phyloP scores from a whole-genome alignment of 2,113 vertebrate genomes.

The Alligator mississippiensis region DNA sequence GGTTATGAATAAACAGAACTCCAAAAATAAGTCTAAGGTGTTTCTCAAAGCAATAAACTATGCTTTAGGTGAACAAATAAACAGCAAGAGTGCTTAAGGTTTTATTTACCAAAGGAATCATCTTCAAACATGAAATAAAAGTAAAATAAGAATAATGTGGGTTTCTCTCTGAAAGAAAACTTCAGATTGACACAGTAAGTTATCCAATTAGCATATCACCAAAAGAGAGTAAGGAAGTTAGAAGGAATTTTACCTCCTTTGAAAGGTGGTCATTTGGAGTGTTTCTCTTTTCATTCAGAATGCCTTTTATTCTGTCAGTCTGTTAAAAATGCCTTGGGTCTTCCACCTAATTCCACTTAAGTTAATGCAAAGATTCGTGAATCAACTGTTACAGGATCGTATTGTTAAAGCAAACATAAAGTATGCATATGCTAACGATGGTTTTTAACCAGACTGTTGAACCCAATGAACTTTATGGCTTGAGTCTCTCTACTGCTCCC shows the following conservation, averaged over 20 bases:
- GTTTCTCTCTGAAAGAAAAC: not conserved
- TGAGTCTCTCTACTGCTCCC: not conserved
- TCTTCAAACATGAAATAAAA: not conserved
- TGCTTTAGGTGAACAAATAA: not conserved
- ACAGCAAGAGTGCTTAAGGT: not conserved
- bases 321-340: not conserved
- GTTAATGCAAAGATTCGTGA: not conserved
- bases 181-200: not conserved
- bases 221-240: not conserved
- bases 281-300: not conserved
- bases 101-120: not conserved
- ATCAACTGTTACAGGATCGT: not conserved
- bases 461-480: not conserved
- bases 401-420: too few species aligned
- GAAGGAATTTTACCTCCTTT: not conserved
- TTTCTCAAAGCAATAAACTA: not conserved
- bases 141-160: not conserved
- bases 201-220: not conserved
- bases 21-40: not conserved
- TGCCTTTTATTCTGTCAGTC: not conserved
- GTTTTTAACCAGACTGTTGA: not conserved
- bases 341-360: not conserved
- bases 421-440: fast-evolving
- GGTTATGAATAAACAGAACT: not conserved
- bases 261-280: not conserved